Evolutionary conservation across 2,797 vertebrate species (phyloP), one percentile per base, ranked within the genome.

Genomic region (Eulemur coronatus): DNA sequence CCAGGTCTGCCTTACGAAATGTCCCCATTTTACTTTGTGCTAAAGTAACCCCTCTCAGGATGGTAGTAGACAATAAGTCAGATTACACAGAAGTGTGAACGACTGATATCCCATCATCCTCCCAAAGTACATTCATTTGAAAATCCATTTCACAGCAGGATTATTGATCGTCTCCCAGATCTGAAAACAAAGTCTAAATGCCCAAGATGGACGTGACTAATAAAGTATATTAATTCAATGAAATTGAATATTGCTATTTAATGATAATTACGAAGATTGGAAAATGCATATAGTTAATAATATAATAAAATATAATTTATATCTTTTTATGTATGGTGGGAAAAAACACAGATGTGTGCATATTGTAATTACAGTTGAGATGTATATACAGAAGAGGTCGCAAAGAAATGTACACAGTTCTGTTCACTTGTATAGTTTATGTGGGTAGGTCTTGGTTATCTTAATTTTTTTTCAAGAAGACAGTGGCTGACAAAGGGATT

Each of bases 181-280:
- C 57, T 38, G 41, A 89, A 96, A 88, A 70, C 63, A 41, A 89
- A 88, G 18, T 57, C 55, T 93, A 26, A 73, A 38, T 79, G 4
- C 55, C 30, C 24, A 52, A 93, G n/a, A 38, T 76, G 33, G 41
- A 84, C 72, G 46, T 81, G 24, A 75, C 57, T 67, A 59, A 84
- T 82, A 55, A 92, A 65, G 28, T 22, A 26, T 41, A 92, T 82
- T 67, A 41, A 70, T 50, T 95, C 76, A 30, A 24, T 17, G 20
- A 96, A 93, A 33, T 72, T 22, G 33, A 91, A 94, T 20, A 50
- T 91, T 92, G 73, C 33, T 65, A 22, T 48, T 82, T 48, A 95
- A 55, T 46, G 15, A 15, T 88, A 69, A 90, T 93, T 88, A 55
- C 33, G 18, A 57, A 79, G n/a, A 76, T 48, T 72, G 11, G 55